These are phyloP conservation scores for Teleiodes luculella DNA, from an alignment of 2,888 invertebrate genomes.

Conservation along the genomic window DNA sequence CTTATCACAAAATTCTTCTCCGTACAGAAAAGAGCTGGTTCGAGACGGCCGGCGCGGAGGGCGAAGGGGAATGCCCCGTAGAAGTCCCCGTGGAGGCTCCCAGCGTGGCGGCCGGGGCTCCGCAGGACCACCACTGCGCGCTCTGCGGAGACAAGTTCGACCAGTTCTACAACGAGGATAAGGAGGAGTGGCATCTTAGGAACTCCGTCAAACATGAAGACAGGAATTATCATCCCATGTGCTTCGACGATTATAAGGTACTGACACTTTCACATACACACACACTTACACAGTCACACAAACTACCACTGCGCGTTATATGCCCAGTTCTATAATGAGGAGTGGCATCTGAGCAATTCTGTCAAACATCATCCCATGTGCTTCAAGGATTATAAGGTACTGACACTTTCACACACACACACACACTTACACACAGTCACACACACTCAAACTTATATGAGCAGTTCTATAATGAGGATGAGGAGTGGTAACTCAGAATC, in stretches of 20 bases:
- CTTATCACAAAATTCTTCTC: not conserved
- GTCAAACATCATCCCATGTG: slow-evolving; percentile 5
- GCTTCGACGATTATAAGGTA: slow-evolving; percentile 93
- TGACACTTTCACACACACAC: too few species aligned
- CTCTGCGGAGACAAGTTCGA: slow-evolving; percentile 96
- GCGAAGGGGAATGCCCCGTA: slow-evolving; percentile 32
- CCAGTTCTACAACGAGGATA: slow-evolving; percentile 97
- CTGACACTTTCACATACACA: too few species aligned
- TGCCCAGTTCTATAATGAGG: too few species aligned
- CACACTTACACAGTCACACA: too few species aligned
- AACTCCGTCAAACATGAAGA: slow-evolving; percentile 88
- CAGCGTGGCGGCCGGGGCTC: slow-evolving; percentile 84
- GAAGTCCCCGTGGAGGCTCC: slow-evolving; percentile 67
- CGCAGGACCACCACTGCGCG: slow-evolving; percentile 85
- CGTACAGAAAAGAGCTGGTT: slow-evolving; percentile 90
- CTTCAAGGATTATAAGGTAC: too few species aligned
- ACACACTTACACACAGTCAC: too few species aligned
- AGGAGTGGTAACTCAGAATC: slow-evolving; percentile 96
- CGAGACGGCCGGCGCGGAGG: slow-evolving; percentile 82
- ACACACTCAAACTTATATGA: too few species aligned
- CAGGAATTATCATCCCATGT: slow-evolving; percentile 91
- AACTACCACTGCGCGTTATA: too few species aligned
- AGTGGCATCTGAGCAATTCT: not conserved
- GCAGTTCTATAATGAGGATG: slow-evolving; percentile 98
- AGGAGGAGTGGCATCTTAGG: slow-evolving; percentile 97